Evolutionary conservation across 2,797 vertebrate species (phyloP), one percentile per base, ranked within the genome.

Genomic region (Taeniopygia guttata): DNA sequence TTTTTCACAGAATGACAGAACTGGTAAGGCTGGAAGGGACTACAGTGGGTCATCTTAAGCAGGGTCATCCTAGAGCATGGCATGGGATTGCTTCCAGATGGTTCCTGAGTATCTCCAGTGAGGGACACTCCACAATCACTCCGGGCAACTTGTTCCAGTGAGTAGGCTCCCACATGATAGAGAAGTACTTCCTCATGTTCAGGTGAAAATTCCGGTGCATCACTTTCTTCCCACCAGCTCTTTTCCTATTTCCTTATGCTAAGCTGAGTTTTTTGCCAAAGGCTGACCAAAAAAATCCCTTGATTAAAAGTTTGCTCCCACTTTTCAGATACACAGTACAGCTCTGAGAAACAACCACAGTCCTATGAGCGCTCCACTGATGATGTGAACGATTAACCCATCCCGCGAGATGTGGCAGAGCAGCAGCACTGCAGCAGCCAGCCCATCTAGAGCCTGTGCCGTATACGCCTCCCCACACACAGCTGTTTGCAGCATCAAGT

Each of bases 381-480:
- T 10, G 10, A 52, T 23, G 29, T 34, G 43, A 80, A n/a, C 0
- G 0, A 55, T 34, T 40, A 93, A 52, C 27, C 13, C 62, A n/a
- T 12, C 32, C 40, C 0, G 0, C 13, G 52, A 78, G 72, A 94
- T 0, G 5, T 15, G 30, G 49, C 60, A 74, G 19, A 43, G 64
- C 40, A 82, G 87, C 72, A 93, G 67, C 54, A 64, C 4, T 26
- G 48, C 78, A 82, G 75, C 59, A 60, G 36, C 42, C 70, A 75
- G 82, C 84, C 4, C 73, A 52, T 2, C 18, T 9, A 16, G 10
- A 84, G 58, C 58, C 55, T 8, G 2, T 15, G n/a, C 63, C 38
- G 19, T 2, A 30, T 1, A 16, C 0, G 0, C 22, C 26, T 75
- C n/a, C 51, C 40, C 49, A 27, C 72, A 25, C 30, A 58, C 46